Evolutionary conservation across 2,113 vertebrate genomes (phyloP), one percentile per base, ranked within the genome.

Genomic region (Hippocampus mohnikei): DNA sequence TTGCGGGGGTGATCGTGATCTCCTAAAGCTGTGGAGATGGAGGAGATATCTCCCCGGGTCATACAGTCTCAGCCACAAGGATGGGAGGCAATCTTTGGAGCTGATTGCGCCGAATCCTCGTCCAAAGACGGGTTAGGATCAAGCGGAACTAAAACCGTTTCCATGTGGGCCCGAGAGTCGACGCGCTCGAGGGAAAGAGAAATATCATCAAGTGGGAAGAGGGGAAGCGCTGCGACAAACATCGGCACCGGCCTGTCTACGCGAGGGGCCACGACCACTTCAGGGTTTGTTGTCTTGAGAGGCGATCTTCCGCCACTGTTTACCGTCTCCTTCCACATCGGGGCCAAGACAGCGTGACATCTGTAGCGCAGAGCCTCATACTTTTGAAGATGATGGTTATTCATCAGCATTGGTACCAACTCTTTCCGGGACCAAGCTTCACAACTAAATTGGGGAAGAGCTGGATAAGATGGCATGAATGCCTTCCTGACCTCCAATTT

Each of bases 11-110:
- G 81, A 85, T 91, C 87, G 81, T 58, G 76, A 88, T 85, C 81
- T 74, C 76, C 75, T 91, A 88, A 33, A 90, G 79, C 85, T 73
- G 67, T 68, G 81, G 67, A 91, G 89, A 91, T 92, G 78, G 78
- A 48, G 77, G 72, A 77, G 85, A 91, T 91, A 87, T 85, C 64
- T 84, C 71, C 72, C 48, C 76, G 81, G 81, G 83, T 85, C 60
- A 50, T 48, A 74, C 67, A 86, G 80, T 82, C 74, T 62, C 60
- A 61, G 81, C 89, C 85, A 77, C 86, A 87, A 40, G 74, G 83
- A 77, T 88, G 85, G 87, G 89, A 91, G 90, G 84, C 75, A 87
- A 90, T 92, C 91, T 88, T 91, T 86, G 84, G 79, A 82, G 76
- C 83, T 90, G 88, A 92, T 89, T 92, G 87, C 84, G 55, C 42